These are phyloP conservation scores for Trimorus sp. DNA, from an alignment of 2,888 invertebrate genomes.

Conservation along the genomic window DNA sequence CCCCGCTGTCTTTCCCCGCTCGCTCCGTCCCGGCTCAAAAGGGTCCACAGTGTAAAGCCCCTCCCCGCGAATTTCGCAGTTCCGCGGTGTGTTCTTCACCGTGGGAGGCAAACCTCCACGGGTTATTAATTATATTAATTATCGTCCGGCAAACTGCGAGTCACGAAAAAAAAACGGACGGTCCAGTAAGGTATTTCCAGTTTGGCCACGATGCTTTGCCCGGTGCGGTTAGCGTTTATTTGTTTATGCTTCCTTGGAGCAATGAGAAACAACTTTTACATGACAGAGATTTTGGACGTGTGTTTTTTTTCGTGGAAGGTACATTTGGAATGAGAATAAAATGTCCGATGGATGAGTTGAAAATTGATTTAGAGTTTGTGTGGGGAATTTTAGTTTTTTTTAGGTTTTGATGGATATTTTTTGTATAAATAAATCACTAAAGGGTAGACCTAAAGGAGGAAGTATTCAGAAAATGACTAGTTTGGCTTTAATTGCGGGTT, in stretches of 20 bases:
- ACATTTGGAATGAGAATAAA: no score
- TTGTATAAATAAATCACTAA: no score
- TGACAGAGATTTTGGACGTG: no score
- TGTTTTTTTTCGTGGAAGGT: no score
- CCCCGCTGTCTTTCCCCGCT: constrained; percentile 26
- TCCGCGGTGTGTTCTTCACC: constrained; percentile 69
- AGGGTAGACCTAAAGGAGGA: no score
- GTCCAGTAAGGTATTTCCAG: constrained; percentile 18
- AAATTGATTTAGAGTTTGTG: no score
- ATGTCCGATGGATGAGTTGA: no score
- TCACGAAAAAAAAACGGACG: constrained; percentile 32
- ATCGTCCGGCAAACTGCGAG: constrained; percentile 51
- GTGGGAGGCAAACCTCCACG: constrained; percentile 75
- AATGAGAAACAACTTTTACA: constrained; percentile 7
- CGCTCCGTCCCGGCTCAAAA: constrained; percentile 53
- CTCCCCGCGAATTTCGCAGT: constrained; percentile 73
- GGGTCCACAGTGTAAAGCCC: constrained; percentile 72
- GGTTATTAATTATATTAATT: constrained; percentile 78
- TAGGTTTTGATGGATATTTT: no score
- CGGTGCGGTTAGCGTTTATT: constrained; percentile 11
- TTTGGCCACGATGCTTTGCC: constrained; percentile 9
- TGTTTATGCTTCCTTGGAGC: background rate
- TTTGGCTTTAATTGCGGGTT: no score
- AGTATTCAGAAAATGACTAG: no score
- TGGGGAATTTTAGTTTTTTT: no score